These are phyloP conservation scores for Tachina lurida DNA, from an alignment of 2,888 invertebrate genomes.

Conservation along the genomic window DNA sequence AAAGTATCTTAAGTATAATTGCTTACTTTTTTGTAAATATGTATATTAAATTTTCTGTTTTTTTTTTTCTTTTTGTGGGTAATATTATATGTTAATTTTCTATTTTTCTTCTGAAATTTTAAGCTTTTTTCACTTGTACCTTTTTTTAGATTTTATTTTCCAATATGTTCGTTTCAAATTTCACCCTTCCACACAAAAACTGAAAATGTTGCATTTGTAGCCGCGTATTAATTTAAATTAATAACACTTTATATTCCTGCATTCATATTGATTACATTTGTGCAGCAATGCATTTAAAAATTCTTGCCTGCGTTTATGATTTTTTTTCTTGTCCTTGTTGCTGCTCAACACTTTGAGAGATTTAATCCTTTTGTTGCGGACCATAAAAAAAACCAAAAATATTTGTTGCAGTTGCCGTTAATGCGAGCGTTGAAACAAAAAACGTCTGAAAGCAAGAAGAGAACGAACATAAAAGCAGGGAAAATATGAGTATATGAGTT, in stretches of 20 bases:
- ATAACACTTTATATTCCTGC: constrained; percentile 53
- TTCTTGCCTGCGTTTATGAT: constrained; percentile 35
- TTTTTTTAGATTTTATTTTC: too few species aligned
- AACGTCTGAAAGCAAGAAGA: constrained; percentile 28
- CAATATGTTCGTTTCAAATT: background rate
- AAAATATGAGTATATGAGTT: background rate
- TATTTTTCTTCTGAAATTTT: too few species aligned
- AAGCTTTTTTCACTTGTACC: too few species aligned
- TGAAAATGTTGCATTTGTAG: constrained; percentile 15
- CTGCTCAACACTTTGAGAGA: constrained; percentile 47
- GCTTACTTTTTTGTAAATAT: too few species aligned
- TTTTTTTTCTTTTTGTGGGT: too few species aligned
- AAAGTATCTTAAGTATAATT: too few species aligned
- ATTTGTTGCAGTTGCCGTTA: constrained; percentile 62
- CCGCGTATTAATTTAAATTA: constrained; percentile 60
- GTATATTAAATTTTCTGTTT: too few species aligned
- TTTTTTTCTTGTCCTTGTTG: constrained; percentile 32
- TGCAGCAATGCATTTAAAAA: constrained; percentile 58
- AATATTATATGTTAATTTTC: too few species aligned
- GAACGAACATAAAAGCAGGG: constrained; percentile 3
- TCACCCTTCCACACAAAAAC: background rate
- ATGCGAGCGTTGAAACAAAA: constrained; percentile 53
- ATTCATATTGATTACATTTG: constrained; percentile 66
- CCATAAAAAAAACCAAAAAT: constrained; percentile 49
- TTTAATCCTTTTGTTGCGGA: constrained; percentile 67